phyloP scores from a whole-genome alignment of 2,113 vertebrate genomes.

The Hydropotes inermis region DNA sequence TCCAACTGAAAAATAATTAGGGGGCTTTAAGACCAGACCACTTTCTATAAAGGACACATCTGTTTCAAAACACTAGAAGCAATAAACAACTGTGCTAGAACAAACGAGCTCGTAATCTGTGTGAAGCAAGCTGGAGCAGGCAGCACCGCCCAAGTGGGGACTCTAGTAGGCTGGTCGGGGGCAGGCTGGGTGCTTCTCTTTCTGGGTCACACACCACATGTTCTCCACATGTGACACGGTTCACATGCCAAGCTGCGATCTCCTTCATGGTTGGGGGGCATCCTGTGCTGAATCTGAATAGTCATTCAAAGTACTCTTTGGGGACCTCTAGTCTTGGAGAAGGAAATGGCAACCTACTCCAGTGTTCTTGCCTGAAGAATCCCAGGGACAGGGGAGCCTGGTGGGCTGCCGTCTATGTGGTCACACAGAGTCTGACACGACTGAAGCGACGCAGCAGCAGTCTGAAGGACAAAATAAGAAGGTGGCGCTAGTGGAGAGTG shows the following conservation, averaged over 20 bases:
- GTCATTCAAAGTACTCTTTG: neutral
- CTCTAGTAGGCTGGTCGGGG: neutral
- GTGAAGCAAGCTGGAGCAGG: neutral
- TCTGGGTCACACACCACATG: neutral
- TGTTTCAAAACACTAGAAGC: conserved; percentile 53
- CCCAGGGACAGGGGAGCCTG: too few species aligned
- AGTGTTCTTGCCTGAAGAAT: too few species aligned
- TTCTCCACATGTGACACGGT: neutral
- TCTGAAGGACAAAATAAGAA: neutral
- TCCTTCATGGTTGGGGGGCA: neutral
- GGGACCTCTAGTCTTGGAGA: neutral
- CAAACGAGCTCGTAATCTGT: conserved; percentile 1
- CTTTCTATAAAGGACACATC: conserved; percentile 56
- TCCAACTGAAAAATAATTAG: conserved; percentile 59
- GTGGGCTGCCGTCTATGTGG: too few species aligned
- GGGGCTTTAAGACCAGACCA: conserved; percentile 28
- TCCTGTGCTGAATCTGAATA: neutral
- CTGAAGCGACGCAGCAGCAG: too few species aligned
- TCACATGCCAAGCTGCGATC: neutral
- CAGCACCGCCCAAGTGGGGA: neutral
- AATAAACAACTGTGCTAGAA: neutral
- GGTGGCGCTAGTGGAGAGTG: neutral
- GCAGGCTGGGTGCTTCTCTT: neutral
- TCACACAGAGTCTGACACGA: too few species aligned
- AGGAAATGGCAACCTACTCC: too few species aligned